Evolutionary conservation across 1,140 invertebrate species (phyloP).

Genomic region (Helicoverpa armigera): DNA sequence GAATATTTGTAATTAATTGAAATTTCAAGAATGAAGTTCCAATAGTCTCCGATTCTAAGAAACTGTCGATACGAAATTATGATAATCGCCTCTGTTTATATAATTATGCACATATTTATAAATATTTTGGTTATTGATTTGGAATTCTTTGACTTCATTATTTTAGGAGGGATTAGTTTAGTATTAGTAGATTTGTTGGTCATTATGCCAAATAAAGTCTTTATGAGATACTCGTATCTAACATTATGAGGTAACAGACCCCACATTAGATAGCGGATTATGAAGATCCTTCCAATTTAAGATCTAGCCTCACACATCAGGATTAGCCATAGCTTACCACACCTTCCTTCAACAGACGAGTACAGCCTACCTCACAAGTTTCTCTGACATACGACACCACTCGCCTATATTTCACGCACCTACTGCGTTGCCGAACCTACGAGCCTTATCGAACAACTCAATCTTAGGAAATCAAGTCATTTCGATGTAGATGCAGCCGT

Average conservation of each 20-base stretch:
- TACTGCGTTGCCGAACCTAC: conserved; percentile 12
- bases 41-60: not conserved
- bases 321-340: conserved; percentile 4
- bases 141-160: not conserved
- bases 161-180: not conserved
- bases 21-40: not conserved
- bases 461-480: conserved; percentile 43
- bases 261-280: not conserved
- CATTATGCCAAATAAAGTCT: not conserved
- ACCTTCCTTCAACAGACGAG: not conserved
- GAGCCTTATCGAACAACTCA: conserved; percentile 24
- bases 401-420: not conserved
- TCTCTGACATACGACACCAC: not conserved
- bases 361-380: not conserved
- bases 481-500: conserved; percentile 27
- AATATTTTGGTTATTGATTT: conserved; percentile 2
- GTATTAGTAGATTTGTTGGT: not conserved
- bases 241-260: too few relatives aligned
- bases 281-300: not conserved
- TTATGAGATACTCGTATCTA: too few relatives aligned
- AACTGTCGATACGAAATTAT: conserved; percentile 32
- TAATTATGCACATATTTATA: conserved; percentile 39
- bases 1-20: conserved; percentile 33
- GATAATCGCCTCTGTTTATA: conserved; percentile 30
- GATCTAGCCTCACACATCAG: not conserved